Percentiles rank a stretch among this genome's conserved stretches.
These are phyloP conservation scores for Caenorhabditis elegans DNA, from an alignment of 1,140 invertebrate species.

Conservation along the genomic window WBcel235 BX284602.5:8987501-8988000, in stretches of 20 bases:
- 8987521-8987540: no score
- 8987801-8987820: background rate
- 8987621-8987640: background rate
- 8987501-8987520: background rate
- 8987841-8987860: background rate
- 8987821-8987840: background rate
- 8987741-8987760: background rate
- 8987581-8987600: background rate
- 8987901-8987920: background rate
- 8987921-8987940: background rate
- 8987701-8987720: slow-evolving; percentile 12
- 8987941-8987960: background rate
- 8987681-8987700: slow-evolving; percentile 20
- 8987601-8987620: background rate
- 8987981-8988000: background rate
- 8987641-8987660: slow-evolving; percentile 16
- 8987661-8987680: background rate
- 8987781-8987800: background rate
- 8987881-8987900: background rate
- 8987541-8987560: background rate
- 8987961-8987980: background rate
- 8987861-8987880: background rate
- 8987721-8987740: background rate
- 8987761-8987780: background rate
- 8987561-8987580: slow-evolving; percentile 1